phyloP scores from a whole-genome alignment of 2,797 vertebrate species.

The Falco columbarius region DNA sequence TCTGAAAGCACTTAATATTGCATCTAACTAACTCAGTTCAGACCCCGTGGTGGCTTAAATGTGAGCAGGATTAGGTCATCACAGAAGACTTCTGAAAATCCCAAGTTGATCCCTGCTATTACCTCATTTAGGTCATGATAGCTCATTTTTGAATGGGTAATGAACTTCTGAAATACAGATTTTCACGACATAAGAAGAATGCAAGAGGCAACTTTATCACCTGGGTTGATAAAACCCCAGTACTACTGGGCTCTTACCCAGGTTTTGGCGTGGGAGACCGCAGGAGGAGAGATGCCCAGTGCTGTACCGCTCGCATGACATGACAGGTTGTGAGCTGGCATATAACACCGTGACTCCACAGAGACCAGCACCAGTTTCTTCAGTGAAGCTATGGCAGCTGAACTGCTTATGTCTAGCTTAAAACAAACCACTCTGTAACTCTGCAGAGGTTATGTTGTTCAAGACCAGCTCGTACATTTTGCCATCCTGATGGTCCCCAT shows the following conservation, averaged over 20 bases:
- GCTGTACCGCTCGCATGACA: background rate
- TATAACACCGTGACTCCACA: background rate
- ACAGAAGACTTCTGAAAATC: background rate
- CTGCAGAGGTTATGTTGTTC: background rate
- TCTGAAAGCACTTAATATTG: background rate
- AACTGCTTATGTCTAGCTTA: background rate
- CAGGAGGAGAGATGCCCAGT: fast-evolving
- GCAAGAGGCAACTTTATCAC: background rate
- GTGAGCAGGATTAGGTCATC: background rate
- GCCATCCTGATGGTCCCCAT: background rate
- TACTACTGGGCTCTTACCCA: background rate
- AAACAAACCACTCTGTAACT: background rate
- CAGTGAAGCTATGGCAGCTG: background rate
- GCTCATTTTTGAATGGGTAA: background rate
- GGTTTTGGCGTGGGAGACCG: background rate
- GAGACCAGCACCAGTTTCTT: fast-evolving
- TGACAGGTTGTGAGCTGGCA: background rate
- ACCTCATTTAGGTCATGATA: background rate
- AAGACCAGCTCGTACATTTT: background rate
- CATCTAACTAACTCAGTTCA: background rate
- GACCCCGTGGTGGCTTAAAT: background rate
- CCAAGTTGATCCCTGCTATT: background rate
- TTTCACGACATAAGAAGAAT: background rate
- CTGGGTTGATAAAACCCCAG: background rate
- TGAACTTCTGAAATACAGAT: background rate